Evolutionary conservation across 1,140 invertebrate genomes (phyloP).

Genomic region (Meloidogyne chitwoodi): DNA sequence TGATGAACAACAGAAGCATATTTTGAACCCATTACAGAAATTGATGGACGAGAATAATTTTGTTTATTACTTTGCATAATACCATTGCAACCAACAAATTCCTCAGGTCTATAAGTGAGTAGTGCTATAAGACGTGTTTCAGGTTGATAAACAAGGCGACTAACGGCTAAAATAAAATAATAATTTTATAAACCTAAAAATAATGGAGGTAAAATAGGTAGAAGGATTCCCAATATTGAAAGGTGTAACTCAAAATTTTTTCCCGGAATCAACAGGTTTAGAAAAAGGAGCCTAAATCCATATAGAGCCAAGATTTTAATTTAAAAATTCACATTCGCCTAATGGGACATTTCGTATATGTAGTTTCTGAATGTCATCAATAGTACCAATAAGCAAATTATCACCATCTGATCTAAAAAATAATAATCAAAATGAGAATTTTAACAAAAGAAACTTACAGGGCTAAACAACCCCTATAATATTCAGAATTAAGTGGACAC

Average conservation of each 20-base stretch:
- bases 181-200: neutral
- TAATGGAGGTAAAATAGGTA: neutral
- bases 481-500: slow-evolving; percentile 80
- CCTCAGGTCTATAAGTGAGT: slow-evolving; percentile 76
- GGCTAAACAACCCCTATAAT: slow-evolving; percentile 69
- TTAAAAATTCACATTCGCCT: slow-evolving; percentile 71
- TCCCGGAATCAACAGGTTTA: too few species aligned
- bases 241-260: too few species aligned
- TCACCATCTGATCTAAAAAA: slow-evolving; percentile 75
- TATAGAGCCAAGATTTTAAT: too few species aligned
- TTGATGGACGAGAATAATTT: slow-evolving; percentile 22
- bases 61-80: neutral
- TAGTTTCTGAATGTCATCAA: slow-evolving; percentile 63
- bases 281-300: too few species aligned
- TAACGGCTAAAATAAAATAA: slow-evolving; percentile 63
- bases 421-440: neutral
- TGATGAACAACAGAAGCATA: neutral
- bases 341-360: slow-evolving; percentile 75
- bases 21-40: slow-evolving; percentile 29
- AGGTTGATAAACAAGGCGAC: slow-evolving; percentile 71
- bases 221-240: neutral
- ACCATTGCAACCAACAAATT: neutral
- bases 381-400: slow-evolving; percentile 72
- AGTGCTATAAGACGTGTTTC: slow-evolving; percentile 87
- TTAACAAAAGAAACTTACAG: slow-evolving; percentile 61